These are phyloP conservation scores for Vireo altiloquus DNA, from an alignment of 2,113 vertebrate genomes.

Conservation along the genomic window DNA sequence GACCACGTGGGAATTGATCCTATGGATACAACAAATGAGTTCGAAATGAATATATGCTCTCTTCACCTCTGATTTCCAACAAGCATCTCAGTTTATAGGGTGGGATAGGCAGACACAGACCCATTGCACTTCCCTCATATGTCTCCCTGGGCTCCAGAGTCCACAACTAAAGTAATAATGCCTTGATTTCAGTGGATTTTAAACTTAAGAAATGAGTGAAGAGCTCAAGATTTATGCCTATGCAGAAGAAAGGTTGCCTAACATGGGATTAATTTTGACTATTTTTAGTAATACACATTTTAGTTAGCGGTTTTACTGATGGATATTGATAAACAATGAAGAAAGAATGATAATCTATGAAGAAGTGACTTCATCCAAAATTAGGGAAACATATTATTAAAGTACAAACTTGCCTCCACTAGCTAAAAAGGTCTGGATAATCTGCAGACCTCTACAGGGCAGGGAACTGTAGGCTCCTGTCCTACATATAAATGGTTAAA, in stretches of 20 bases:
- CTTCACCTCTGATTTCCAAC: not conserved
- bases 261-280: not conserved
- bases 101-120: rapidly evolving
- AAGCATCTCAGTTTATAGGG: not conserved
- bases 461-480: not conserved
- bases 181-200: not conserved
- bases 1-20: not conserved
- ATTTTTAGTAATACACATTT: not conserved
- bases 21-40: not conserved
- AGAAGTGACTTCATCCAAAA: not conserved
- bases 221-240: not conserved
- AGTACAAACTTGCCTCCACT: not conserved
- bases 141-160: not conserved
- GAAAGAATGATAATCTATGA: not conserved
- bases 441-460: not conserved
- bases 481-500: not conserved
- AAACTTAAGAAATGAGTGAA: not conserved
- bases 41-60: not conserved
- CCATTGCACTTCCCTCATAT: not conserved
- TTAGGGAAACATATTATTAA: not conserved
- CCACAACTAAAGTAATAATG: not conserved
- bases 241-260: not conserved
- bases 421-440: not conserved
- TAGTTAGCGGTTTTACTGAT: not conserved
- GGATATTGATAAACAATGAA: not conserved